Percentiles rank a stretch among this genome's conserved stretches.
Conservation (phyloP, 2,113 vertebrate genomes). For the Noturus placidus region DNA sequence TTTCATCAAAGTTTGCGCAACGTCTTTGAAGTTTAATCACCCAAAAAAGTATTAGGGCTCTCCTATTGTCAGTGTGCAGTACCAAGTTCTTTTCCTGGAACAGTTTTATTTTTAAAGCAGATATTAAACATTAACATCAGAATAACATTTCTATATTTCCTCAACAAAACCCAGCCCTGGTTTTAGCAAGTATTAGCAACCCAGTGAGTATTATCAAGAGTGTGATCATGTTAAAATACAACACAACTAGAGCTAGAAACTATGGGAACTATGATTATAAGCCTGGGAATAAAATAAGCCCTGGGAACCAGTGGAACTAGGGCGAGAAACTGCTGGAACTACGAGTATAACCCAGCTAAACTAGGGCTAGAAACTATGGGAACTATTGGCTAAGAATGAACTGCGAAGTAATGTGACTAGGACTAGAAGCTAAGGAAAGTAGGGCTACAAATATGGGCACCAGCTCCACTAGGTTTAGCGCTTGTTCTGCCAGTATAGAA, state of each 20-base stretch:
- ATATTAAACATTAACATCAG: neutral
- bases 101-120: neutral
- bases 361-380: neutral
- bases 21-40: slow-evolving; percentile 46
- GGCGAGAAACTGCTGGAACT: neutral
- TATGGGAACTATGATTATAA: no score
- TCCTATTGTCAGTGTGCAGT: neutral
- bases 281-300: no score
- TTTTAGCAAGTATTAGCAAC: neutral
- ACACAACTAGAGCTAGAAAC: neutral
- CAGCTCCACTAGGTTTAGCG: no score
- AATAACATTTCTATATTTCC: neutral
- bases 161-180: neutral
- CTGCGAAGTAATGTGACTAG: no score
- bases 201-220: neutral
- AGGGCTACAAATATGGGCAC: no score
- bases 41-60: slow-evolving; percentile 20
- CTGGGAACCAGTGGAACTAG: neutral
- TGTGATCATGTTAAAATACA: neutral
- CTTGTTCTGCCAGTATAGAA: no score
- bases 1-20: slow-evolving; percentile 42
- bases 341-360: neutral
- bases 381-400: no score
- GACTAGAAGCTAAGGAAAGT: no score
- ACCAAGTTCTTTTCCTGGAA: neutral